Conservation (phyloP, 2,113 vertebrate species). For the Ptilorrhoa leucosticta region DNA sequence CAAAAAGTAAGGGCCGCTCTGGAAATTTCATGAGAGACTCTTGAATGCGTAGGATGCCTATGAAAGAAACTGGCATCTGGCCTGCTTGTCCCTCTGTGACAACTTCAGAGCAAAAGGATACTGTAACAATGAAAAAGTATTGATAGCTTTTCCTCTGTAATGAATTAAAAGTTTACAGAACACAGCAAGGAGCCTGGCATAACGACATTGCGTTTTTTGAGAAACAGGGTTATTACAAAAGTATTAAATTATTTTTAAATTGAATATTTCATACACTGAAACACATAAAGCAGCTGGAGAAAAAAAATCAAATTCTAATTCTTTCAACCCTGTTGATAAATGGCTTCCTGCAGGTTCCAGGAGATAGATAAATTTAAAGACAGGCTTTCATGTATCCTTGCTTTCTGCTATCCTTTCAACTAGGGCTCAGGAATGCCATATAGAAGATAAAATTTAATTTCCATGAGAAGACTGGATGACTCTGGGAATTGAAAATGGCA, state of each 20-base stretch:
- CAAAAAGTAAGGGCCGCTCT: neutral
- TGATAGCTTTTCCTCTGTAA: neutral
- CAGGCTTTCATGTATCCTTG: neutral
- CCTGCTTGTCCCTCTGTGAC: neutral
- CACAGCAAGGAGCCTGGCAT: neutral
- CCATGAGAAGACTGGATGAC: neutral
- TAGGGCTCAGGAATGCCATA: neutral
- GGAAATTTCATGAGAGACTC: neutral
- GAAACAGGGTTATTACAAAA: neutral
- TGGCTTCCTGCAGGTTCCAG: neutral
- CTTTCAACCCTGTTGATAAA: neutral
- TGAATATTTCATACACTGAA: constrained; percentile 25
- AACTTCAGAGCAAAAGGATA: constrained; percentile 6
- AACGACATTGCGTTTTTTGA: neutral
- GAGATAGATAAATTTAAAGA: neutral
- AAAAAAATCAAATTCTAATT: constrained; percentile 14
- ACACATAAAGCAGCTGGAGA: constrained; percentile 23
- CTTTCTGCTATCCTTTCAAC: neutral
- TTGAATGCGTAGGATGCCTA: neutral
- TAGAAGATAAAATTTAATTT: constrained; percentile 11
- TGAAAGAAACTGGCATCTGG: neutral
- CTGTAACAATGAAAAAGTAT: neutral
- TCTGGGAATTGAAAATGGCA: neutral
- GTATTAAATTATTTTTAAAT: constrained; percentile 49
- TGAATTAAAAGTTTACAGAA: constrained; percentile 29